Evolutionary conservation across 2,888 invertebrate species (phyloP), one percentile per base, ranked within the genome.

Genomic region (Tachina fera): DNA sequence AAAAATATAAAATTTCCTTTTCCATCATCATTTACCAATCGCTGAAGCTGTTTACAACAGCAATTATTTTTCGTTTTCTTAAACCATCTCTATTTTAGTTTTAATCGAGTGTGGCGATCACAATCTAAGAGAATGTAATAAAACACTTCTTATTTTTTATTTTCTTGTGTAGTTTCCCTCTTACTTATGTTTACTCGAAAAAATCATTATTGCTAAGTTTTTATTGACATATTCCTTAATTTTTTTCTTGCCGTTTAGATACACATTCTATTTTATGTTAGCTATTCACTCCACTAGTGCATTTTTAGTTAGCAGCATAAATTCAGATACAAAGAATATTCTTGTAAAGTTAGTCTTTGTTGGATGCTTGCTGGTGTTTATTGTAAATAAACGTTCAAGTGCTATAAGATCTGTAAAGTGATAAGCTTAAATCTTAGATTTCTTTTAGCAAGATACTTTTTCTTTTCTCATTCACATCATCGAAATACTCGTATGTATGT

Each of bases 391-490:
- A 72, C 78, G 71, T 83, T 60, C 83, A 83, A 78, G 83, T 83
- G 83, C 77, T 60, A 78, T 78, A 53, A 78, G 83, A 83, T 83
- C 83, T 83, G 83, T 83, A 60, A 78, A 60, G 3, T 22, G 83
- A 83, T 83, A 83, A 83, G 53, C 45, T 53, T n/a, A 61, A 74
- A 78, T 83, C 83, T 78, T 49, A 83, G 77, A 83, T 83, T 61
- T 78, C 65, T 77, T 51, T 10, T 51, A 45, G 43, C 43, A 16
- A 71, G 53, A 72, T 72, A 67, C 67, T 60, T 56, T 65, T 65
- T 83, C 72, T 60, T 67, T 83, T 60, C 72, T 19, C 45, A 67
- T 72, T 51, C n/a, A 56, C 43, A 67, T 70, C 63, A 76, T 76
- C 63, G 76, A 76, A 31, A 31, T 31, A n/a, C n/a, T n/a, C n/a